phyloP scores from a whole-genome alignment of 92 coral and sea anemone genomes.

The Phymanthus crucifer region DNA sequence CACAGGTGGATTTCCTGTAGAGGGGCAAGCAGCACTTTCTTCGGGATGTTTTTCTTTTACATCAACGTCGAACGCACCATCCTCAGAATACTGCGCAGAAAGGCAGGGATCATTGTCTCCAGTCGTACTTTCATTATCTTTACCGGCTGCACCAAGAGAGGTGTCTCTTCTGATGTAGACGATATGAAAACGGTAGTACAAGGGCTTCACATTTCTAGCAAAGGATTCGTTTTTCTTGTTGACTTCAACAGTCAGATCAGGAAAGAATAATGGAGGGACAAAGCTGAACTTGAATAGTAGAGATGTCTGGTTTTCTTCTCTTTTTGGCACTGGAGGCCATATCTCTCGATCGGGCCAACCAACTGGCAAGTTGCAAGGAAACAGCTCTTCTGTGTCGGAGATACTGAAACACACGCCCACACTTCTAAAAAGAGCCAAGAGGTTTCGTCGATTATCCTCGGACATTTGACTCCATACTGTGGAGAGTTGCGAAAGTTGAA shows the following conservation, averaged over 20 bases:
- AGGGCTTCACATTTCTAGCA: constrained; percentile 29
- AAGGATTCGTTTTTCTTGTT: constrained; percentile 17
- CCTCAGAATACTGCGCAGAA: no score
- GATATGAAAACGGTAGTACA: constrained; percentile 44
- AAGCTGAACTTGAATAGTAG: constrained; percentile 23
- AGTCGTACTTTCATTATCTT: no score
- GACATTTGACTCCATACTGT: constrained; percentile 21
- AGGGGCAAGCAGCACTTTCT: no score
- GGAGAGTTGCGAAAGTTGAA: constrained; percentile 10
- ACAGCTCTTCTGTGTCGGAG: constrained; percentile 33
- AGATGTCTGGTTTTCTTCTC: constrained; percentile 27
- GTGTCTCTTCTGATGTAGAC: constrained; percentile 37
- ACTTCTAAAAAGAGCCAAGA: constrained; percentile 24
- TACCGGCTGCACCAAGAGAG: neutral
- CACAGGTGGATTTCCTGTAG: neutral
- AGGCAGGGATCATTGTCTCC: neutral
- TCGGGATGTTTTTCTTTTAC: no score
- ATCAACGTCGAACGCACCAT: no score
- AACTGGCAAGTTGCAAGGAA: constrained; percentile 45
- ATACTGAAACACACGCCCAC: constrained; percentile 34
- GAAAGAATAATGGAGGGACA: constrained; percentile 34
- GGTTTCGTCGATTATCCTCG: constrained; percentile 4
- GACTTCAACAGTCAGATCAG: constrained; percentile 36
- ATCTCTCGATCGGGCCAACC: constrained; percentile 56
- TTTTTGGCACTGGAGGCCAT: constrained; percentile 37